These are phyloP conservation scores for Steinernema scapterisci DNA, from an alignment of 2,888 invertebrate genomes.

Conservation along the genomic window DNA sequence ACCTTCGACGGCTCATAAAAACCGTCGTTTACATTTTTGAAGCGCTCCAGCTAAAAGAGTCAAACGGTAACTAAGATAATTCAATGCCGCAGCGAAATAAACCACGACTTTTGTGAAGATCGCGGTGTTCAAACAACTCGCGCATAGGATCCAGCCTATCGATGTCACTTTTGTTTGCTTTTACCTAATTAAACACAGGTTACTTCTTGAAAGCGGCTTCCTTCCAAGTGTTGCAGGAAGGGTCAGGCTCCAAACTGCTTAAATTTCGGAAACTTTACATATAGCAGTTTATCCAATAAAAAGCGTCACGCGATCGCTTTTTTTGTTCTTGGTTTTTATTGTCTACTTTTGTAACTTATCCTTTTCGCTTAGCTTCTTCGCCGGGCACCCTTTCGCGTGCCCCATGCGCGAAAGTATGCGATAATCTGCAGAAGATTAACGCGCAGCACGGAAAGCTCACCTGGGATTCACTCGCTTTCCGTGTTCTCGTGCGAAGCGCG, in stretches of 20 bases:
- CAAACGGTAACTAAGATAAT: not conserved
- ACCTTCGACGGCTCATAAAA: not conserved
- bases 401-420: not conserved
- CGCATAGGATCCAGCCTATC: not conserved
- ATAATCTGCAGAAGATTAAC: not conserved
- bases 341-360: slow-evolving; percentile 18
- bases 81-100: not conserved
- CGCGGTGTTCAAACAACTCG: not conserved
- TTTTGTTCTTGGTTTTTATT: too few species aligned
- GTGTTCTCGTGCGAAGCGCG: not conserved
- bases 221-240: not conserved
- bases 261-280: not conserved
- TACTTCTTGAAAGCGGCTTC: not conserved
- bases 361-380: not conserved
- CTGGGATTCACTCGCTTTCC: not conserved
- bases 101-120: not conserved
- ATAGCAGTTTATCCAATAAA: too few species aligned
- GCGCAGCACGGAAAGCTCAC: not conserved
- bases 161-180: not conserved
- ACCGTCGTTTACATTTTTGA: not conserved
- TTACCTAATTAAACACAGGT: not conserved
- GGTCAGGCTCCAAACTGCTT: not conserved
- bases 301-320: too few species aligned
- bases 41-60: not conserved
- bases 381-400: not conserved